Evolutionary conservation across 1,140 invertebrate species (phyloP), one percentile per base, ranked within the genome.

Genomic region (Drosophila gunungcola): DNA sequence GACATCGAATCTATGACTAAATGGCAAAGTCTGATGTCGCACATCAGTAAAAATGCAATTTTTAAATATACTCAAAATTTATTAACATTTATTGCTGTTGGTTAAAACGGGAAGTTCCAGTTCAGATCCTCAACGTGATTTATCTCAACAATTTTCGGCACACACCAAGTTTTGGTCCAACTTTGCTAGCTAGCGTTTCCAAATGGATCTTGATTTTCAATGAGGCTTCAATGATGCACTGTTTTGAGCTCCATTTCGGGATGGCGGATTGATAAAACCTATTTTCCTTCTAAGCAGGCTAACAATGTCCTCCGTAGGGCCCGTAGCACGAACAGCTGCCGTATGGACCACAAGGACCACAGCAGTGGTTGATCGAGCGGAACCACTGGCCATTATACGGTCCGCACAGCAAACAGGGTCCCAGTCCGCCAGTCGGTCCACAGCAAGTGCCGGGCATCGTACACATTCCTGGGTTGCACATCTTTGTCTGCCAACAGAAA

Each of bases 331-430:
- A 88, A 25, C 83, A 86, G 42, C 79, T 79, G 5, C 83, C 83
- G 9, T 86, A 88, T 13, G 83, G 83, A 13, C 83, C 83, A 25
- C 84, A 82, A 3, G 83, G 83, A 42, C 83, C 83, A 11, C 83
- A 88, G 34, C 83, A 86, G 16, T 86, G 83, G 55, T 86, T 86
- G 25, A 86, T 58, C 1, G 83, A 77, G 12, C 16, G 52, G 41
- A 86, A 86, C 83, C 83, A 86, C 36, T 86, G 83, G 3, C 83
- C 83, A 27, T 86, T 86, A 29, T 86, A 86, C 46, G 83, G 83
- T 29, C 83, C 83, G 13, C 83, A 86, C 2, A 86, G 80, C 3
- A 85, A 43, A 7, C 83, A 86, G 10, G 83, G 83, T 27, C 83
- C 83, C 10, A 88, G 34, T 12, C 83, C 83, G 6, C 83, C 83